phyloP scores from a whole-genome alignment of 1,140 invertebrate genomes.

The Maniola jurtina region DNA sequence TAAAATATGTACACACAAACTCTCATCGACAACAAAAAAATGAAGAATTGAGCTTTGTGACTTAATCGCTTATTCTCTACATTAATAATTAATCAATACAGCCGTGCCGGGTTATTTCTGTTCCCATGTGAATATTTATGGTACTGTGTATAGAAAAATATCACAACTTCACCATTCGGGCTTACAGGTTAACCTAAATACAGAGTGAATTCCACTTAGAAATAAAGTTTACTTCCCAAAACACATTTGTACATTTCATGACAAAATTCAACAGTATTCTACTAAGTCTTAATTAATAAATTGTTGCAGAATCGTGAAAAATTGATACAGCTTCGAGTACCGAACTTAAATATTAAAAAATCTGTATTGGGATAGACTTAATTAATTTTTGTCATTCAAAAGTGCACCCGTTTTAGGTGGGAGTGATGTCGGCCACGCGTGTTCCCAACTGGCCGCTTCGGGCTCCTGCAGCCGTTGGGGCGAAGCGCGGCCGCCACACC shows the following conservation, averaged over 20 bases:
- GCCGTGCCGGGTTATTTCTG: constrained; percentile 46
- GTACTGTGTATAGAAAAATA: constrained; percentile 66
- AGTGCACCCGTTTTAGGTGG: constrained; percentile 75
- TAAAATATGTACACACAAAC: constrained; percentile 75
- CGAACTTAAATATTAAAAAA: constrained; percentile 69
- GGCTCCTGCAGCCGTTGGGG: constrained; percentile 55
- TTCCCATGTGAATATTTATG: constrained; percentile 42
- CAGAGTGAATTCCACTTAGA: constrained; percentile 68
- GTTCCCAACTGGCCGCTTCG: constrained; percentile 64
- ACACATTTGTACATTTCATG: constrained; percentile 78
- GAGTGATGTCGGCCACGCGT: constrained; percentile 67
- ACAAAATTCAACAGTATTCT: constrained; percentile 77
- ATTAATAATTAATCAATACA: constrained; percentile 42
- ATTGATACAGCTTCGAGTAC: constrained; percentile 64
- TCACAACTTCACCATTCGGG: constrained; percentile 74
- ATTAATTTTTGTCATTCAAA: constrained; percentile 76
- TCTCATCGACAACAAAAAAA: constrained; percentile 67
- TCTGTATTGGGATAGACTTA: constrained; percentile 74
- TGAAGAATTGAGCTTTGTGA: constrained; percentile 71
- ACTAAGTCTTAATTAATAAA: constrained; percentile 71
- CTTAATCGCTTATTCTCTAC: constrained; percentile 60
- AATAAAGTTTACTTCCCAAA: constrained; percentile 73
- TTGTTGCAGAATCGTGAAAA: constrained; percentile 52
- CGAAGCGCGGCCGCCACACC: constrained; percentile 65
- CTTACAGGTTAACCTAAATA: constrained; percentile 73